Evolutionary conservation across 2,888 invertebrate species (phyloP).

Genomic region (Meghimatium bilineatum): DNA sequence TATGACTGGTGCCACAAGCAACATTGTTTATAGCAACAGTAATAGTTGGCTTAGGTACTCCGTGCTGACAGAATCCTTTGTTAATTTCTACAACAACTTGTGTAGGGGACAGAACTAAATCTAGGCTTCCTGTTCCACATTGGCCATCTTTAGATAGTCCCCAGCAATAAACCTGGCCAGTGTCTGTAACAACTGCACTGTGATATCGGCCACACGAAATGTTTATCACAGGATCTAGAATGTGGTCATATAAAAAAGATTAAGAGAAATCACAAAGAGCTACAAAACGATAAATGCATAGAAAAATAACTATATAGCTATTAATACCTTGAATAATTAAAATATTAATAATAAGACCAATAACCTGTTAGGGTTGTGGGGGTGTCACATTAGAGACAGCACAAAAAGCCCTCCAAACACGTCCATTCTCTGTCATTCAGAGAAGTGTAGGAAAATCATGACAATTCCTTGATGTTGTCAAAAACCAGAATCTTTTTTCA

Average conservation of each 20-base stretch:
- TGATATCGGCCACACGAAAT: conserved; percentile 84
- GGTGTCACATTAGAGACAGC: too few species aligned
- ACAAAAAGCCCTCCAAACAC: too few species aligned
- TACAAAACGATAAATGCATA: too few species aligned
- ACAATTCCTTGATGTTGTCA: too few species aligned
- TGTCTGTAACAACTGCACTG: conserved; percentile 67
- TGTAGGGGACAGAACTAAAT: conserved; percentile 58
- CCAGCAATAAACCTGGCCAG: conserved; percentile 75
- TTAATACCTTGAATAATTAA: too few species aligned
- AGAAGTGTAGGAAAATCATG: too few species aligned
- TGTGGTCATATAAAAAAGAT: background rate
- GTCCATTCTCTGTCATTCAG: too few species aligned
- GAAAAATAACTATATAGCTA: too few species aligned
- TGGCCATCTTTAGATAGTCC: conserved; percentile 79
- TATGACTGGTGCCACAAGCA: conserved; percentile 72
- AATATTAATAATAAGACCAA: too few species aligned
- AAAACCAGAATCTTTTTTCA: too few species aligned
- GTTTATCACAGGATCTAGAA: conserved; percentile 9
- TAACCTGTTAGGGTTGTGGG: too few species aligned
- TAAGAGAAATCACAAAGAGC: background rate
- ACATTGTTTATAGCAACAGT: conserved; percentile 59
- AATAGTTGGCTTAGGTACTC: conserved; percentile 55
- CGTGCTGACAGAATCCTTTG: conserved; percentile 61
- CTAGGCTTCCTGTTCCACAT: conserved; percentile 82
- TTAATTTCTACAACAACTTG: conserved; percentile 55